Percentiles rank a stretch among this genome's conserved stretches.
Conservation (phyloP, 2,113 vertebrate species). For the Malurus cyaneus region DNA sequence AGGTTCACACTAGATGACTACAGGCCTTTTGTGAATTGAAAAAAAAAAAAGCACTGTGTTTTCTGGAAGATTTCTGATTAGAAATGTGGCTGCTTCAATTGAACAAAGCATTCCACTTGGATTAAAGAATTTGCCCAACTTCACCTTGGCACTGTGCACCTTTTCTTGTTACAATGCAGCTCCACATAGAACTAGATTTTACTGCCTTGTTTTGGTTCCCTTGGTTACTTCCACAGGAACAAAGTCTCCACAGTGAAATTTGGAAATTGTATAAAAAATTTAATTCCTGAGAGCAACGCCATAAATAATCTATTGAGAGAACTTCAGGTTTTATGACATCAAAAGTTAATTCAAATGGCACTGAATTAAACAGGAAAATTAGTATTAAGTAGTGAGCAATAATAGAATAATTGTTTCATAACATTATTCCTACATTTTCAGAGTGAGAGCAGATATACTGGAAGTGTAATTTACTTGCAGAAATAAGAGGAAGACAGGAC, state of each 20-base stretch:
- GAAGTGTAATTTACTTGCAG: not conserved
- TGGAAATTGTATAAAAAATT: not conserved
- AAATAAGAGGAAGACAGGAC: not conserved
- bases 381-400: not conserved
- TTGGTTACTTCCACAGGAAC: conserved; percentile 5
- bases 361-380: not conserved
- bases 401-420: not conserved
- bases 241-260: not conserved
- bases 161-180: not conserved
- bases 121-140: not conserved
- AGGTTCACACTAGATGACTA: not conserved
- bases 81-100: not conserved
- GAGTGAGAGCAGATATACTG: not conserved
- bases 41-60: not conserved
- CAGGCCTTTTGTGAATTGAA: not conserved
- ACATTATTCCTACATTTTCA: not conserved
- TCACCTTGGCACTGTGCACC: not conserved
- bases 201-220: not conserved
- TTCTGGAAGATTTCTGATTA: not conserved
- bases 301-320: not conserved
- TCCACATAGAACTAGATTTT: not conserved
- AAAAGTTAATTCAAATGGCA: not conserved
- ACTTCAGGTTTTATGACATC: not conserved
- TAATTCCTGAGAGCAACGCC: not conserved
- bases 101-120: not conserved